Conservation (phyloP, 1,140 invertebrate genomes). For the Microplitis mediator region DNA sequence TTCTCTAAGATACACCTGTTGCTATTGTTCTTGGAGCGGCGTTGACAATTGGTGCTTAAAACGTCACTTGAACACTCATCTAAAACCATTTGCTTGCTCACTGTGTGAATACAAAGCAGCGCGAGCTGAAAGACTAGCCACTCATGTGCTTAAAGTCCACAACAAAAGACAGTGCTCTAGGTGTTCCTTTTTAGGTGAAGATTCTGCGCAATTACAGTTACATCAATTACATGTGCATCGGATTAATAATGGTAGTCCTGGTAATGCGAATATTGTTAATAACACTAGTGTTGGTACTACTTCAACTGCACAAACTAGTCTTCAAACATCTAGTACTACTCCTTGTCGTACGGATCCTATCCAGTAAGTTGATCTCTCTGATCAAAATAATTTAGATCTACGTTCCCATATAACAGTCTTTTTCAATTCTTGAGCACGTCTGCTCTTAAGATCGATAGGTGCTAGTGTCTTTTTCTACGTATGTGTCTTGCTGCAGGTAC, state of each 20-base stretch:
- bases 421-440: too few species aligned
- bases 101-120: constrained; percentile 92
- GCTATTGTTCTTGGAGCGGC: constrained; percentile 88
- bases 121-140: constrained; percentile 81
- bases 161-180: constrained; percentile 87
- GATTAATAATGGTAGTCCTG: constrained; percentile 35
- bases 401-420: too few species aligned
- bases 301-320: constrained; percentile 7
- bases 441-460: too few species aligned
- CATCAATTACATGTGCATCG: constrained; percentile 71
- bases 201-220: constrained; percentile 74
- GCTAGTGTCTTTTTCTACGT: too few species aligned
- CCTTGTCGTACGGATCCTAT: constrained; percentile 45
- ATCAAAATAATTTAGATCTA: background rate
- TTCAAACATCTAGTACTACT: constrained; percentile 23
- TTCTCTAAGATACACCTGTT: constrained; percentile 72
- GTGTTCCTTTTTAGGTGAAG: constrained; percentile 84
- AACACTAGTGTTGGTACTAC: constrained; percentile 35
- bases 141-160: constrained; percentile 88
- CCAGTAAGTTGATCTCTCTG: constrained; percentile 41
- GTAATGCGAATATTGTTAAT: too few species aligned
- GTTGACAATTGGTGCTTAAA: constrained; percentile 94
- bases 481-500: too few species aligned
- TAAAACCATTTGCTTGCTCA: constrained; percentile 87
- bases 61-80: constrained; percentile 87